Conservation (phyloP, 92 coral and sea anemone genomes). For the Umimayanthus kanabou region DNA sequence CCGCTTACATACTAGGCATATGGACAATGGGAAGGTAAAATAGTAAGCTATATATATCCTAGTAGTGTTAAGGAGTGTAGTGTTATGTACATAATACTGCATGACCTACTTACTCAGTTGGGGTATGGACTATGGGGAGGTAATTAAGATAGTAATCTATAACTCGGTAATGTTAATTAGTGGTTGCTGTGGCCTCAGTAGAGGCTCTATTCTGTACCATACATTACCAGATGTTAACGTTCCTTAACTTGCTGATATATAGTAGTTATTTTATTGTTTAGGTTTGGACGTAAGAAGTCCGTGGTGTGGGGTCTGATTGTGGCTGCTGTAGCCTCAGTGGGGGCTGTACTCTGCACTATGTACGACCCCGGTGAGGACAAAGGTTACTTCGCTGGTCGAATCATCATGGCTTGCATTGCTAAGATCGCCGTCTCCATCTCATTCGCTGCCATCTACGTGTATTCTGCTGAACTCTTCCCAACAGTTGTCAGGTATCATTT, state of each 20-base stretch:
- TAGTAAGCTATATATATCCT: too few relatives aligned
- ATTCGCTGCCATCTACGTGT: conserved; percentile 31
- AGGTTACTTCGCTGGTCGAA: conserved; percentile 13
- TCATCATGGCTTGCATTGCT: conserved; percentile 18
- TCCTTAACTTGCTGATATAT: too few relatives aligned
- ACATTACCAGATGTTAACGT: too few relatives aligned
- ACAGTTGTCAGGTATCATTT: conserved; percentile 19
- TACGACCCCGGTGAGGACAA: conserved; percentile 16
- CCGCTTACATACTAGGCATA: conserved; percentile 64
- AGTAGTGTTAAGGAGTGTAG: too few relatives aligned
- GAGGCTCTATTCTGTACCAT: too few relatives aligned
- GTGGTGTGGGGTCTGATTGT: conserved; percentile 19
- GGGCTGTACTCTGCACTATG: conserved; percentile 27
- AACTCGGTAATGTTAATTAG: too few relatives aligned
- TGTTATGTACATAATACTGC: too few relatives aligned
- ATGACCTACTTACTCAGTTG: too few relatives aligned
- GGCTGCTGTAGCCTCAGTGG: conserved; percentile 24
- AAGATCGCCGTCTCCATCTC: conserved; percentile 25
- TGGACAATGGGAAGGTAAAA: conserved; percentile 65
- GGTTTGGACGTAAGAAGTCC: conserved; percentile 26
- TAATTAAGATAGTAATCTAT: too few relatives aligned
- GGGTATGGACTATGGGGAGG: too few relatives aligned
- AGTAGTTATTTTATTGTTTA: neutral
- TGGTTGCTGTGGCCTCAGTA: too few relatives aligned
- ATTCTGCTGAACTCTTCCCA: conserved; percentile 31